A percentile compares a stretch with the other conserved stretches of the same genome.
phyloP scores from a whole-genome alignment of 1,140 invertebrate genomes.

The Kradibia gibbosae region DNA sequence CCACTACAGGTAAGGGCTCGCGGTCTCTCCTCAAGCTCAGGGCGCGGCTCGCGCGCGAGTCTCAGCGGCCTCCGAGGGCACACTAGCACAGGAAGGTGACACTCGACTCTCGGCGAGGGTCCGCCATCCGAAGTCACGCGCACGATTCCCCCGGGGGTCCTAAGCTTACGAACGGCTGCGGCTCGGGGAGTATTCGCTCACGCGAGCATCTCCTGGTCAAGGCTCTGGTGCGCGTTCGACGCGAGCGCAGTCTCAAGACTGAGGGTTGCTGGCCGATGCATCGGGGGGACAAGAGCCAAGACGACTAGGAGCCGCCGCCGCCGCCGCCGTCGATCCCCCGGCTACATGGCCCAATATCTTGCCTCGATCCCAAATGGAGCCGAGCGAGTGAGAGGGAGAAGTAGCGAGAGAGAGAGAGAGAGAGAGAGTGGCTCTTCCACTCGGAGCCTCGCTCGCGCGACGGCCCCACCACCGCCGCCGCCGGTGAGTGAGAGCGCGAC shows the following conservation, averaged over 20 bases:
- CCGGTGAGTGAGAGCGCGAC: no score
- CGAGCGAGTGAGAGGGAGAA: conserved; percentile 27
- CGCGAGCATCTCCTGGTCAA: not conserved
- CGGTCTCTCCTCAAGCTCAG: no score
- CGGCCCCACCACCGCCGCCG: not conserved
- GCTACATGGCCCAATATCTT: conserved; percentile 56
- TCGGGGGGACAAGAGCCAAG: not conserved
- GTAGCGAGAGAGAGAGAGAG: conserved; percentile 12
- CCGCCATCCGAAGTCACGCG: not conserved
- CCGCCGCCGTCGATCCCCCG: not conserved
- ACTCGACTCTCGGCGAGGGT: not conserved
- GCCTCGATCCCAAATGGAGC: conserved; percentile 58
- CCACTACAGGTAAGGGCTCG: no score
- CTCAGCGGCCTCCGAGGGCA: no score
- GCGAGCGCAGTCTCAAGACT: conserved; percentile 54
- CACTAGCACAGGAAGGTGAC: not conserved
- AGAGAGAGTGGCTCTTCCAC: not conserved
- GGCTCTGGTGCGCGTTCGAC: conserved; percentile 54
- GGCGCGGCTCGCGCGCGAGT: not conserved
- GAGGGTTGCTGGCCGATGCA: conserved; percentile 13
- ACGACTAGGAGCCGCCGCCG: conserved; percentile 9
- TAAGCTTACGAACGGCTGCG: not conserved
- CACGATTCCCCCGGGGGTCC: no score
- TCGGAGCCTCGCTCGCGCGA: not conserved
- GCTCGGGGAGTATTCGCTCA: not conserved